A percentile compares a stretch with the other conserved stretches of the same genome.
phyloP scores from a whole-genome alignment of 2,113 vertebrate genomes.

The Parus major region DNA sequence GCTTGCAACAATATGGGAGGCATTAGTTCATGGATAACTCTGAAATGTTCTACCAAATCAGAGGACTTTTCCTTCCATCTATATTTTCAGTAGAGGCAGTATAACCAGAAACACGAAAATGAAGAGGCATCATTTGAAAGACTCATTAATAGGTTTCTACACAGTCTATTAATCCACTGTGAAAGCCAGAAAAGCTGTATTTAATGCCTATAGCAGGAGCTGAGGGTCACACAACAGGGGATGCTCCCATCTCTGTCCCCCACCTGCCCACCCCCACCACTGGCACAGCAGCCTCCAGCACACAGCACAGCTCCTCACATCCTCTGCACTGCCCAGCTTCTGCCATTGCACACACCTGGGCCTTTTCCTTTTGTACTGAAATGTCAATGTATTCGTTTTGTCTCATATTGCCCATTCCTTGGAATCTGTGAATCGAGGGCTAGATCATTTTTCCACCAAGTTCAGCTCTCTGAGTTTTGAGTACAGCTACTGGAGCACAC shows the following conservation, averaged over 20 bases:
- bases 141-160: neutral
- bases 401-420: neutral
- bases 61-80: neutral
- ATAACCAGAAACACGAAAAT: neutral
- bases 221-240: neutral
- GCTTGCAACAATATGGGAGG: neutral
- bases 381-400: neutral
- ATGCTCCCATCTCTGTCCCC: neutral
- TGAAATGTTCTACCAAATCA: neutral
- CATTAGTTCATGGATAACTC: neutral
- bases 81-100: neutral
- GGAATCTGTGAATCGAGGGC: neutral
- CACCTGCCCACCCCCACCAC: neutral
- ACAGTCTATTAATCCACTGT: rapidly evolving
- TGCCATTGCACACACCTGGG: neutral
- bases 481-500: neutral
- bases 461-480: neutral
- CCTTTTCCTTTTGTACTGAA: neutral
- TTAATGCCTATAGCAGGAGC: neutral
- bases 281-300: neutral
- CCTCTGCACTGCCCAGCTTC: neutral
- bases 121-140: neutral
- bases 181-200: neutral
- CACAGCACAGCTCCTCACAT: neutral
- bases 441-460: neutral